These are phyloP conservation scores for Corythaeola cristata DNA, from an alignment of 2,113 vertebrate genomes.

Conservation along the genomic window DNA sequence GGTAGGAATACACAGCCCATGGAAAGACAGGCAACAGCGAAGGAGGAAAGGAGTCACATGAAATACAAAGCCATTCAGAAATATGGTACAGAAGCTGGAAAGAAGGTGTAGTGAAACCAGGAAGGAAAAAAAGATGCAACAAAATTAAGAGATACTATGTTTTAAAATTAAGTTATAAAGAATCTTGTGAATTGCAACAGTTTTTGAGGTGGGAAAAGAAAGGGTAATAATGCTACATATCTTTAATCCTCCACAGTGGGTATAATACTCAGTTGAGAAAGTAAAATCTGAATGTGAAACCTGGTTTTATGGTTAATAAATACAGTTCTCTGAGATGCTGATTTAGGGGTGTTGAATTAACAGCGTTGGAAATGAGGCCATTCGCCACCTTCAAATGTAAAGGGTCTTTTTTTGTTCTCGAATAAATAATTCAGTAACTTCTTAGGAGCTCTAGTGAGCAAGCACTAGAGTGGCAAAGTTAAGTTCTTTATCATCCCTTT, in stretches of 20 bases:
- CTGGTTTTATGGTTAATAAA: background rate
- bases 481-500: conserved; percentile 32
- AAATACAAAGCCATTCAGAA: background rate
- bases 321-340: background rate
- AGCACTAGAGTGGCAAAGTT: background rate
- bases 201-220: background rate
- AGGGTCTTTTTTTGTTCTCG: background rate
- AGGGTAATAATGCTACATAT: background rate
- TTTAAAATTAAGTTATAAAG: background rate
- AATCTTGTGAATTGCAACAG: background rate
- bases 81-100: background rate
- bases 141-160: background rate
- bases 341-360: background rate
- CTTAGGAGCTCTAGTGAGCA: background rate
- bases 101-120: background rate
- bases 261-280: background rate
- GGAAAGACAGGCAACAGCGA: rapidly evolving
- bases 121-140: background rate
- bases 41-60: background rate
- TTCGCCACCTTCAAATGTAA: background rate
- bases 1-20: background rate
- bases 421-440: conserved; percentile 45
- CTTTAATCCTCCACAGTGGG: background rate
- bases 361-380: background rate
- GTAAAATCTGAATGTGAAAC: background rate